Percentiles rank a stretch among this genome's conserved stretches.
phyloP scores from a whole-genome alignment of 2,888 invertebrate genomes.

The Xanthorhoe designata region DNA sequence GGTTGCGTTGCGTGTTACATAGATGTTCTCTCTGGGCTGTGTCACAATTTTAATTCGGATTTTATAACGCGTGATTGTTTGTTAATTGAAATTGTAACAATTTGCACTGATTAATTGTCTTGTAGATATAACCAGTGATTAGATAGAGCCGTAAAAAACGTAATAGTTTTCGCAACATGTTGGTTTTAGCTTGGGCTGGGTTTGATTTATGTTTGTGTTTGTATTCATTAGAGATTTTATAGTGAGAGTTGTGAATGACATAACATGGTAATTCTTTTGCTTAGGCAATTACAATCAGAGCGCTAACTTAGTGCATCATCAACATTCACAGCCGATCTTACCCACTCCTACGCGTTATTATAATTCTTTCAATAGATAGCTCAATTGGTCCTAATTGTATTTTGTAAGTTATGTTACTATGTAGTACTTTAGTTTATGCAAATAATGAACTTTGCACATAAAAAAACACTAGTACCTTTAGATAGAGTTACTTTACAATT shows the following conservation, averaged over 20 bases:
- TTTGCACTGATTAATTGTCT: constrained; percentile 43
- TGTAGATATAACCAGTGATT: constrained; percentile 41
- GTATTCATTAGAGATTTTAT: constrained; percentile 14
- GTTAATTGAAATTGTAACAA: constrained; percentile 45
- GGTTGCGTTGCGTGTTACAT: background rate
- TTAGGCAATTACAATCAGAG: background rate
- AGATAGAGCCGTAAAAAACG: constrained; percentile 35
- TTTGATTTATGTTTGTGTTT: constrained; percentile 29
- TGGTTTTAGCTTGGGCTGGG: constrained; percentile 26
- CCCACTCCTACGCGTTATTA: too few species aligned
- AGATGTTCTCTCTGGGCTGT: constrained; percentile 6
- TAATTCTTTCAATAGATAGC: too few species aligned
- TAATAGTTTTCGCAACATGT: constrained; percentile 41
- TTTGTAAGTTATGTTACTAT: too few species aligned
- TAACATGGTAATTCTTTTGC: background rate
- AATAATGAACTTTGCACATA: too few species aligned
- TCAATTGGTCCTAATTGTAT: too few species aligned
- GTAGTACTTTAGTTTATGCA: too few species aligned
- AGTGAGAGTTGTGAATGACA: constrained; percentile 1
- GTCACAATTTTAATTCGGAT: constrained; percentile 20
- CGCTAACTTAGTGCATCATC: too few species aligned
- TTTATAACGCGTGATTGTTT: constrained; percentile 40
- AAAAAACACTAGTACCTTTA: too few species aligned
- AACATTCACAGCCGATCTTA: background rate
- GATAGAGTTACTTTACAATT: too few species aligned